A percentile compares a stretch with the other conserved stretches of the same genome.
Conservation (phyloP, 2,797 vertebrate species). For the Meda fulgida region DNA sequence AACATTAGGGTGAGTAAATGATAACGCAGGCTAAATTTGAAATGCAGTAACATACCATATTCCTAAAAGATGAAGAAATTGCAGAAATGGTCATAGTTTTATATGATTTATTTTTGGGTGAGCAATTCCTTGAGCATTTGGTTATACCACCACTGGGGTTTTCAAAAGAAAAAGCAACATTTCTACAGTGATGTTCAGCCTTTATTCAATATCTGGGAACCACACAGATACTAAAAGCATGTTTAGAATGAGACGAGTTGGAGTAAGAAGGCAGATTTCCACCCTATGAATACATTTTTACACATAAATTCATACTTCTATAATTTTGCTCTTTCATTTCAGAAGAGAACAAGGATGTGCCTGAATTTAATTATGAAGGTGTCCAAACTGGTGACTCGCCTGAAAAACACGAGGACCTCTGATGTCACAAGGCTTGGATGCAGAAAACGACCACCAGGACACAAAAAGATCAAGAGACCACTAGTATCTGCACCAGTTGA, state of each 20-base stretch:
- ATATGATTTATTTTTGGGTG: not conserved
- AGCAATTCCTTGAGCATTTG: not conserved
- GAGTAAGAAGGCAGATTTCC: not conserved
- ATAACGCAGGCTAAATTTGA: not conserved
- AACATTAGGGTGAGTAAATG: not conserved
- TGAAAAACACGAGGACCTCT: conserved; percentile 72
- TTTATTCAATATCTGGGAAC: not conserved
- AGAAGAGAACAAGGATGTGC: conserved; percentile 62
- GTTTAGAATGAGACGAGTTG: not conserved
- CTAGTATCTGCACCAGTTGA: conserved; percentile 15
- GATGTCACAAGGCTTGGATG: conserved; percentile 52
- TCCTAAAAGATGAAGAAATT: not conserved
- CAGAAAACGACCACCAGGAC: conserved; percentile 20
- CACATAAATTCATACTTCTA: not conserved
- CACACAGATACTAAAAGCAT: not conserved
- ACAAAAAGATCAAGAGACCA: conserved; percentile 4
- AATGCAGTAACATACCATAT: not conserved
- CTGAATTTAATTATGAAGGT: conserved; percentile 33
- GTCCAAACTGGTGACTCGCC: conserved; percentile 36
- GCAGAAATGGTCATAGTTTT: not conserved
- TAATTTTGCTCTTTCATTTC: conserved; percentile 20
- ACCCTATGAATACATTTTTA: not conserved
- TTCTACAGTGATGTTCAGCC: not conserved
- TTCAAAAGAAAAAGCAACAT: not conserved
- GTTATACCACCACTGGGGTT: not conserved